These are phyloP conservation scores for Cylindroiulus punctatus DNA, from an alignment of 2,888 invertebrate genomes.

Conservation along the genomic window DNA sequence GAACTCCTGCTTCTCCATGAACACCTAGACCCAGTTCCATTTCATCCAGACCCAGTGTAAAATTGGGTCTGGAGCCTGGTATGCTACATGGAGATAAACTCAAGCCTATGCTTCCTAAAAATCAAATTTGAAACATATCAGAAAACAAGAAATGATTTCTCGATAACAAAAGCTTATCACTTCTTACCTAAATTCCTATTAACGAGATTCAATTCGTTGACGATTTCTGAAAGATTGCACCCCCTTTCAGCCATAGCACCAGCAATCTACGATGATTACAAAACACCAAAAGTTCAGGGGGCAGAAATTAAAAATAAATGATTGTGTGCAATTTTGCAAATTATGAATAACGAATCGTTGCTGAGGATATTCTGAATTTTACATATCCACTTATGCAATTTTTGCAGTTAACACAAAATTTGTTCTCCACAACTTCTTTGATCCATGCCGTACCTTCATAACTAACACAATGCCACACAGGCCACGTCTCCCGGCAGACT, in stretches of 20 bases:
- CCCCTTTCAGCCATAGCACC: conserved; percentile 79
- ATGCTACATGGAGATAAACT: conserved; percentile 76
- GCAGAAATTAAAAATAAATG: too few species aligned
- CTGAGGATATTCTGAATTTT: too few species aligned
- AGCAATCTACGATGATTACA: conserved; percentile 71
- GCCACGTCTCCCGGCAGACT: conserved; percentile 73
- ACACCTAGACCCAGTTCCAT: conserved; percentile 76
- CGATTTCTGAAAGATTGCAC: conserved; percentile 71
- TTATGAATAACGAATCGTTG: too few species aligned
- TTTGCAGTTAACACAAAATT: too few species aligned
- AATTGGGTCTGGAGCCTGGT: conserved; percentile 74
- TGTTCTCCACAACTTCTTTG: too few species aligned
- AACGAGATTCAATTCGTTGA: conserved; percentile 65
- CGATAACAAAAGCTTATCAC: neutral
- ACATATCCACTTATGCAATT: too few species aligned
- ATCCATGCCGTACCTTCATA: conserved; percentile 66
- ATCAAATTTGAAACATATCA: neutral
- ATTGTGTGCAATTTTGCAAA: too few species aligned
- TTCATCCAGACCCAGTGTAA: conserved; percentile 73
- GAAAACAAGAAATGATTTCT: neutral
- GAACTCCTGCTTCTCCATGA: conserved; percentile 70
- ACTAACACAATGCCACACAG: conserved; percentile 71
- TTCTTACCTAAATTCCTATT: conserved; percentile 52
- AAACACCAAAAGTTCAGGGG: neutral
- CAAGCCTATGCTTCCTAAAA: conserved; percentile 76